Base-by-base conservation (phyloP, 2,888 invertebrate species). In the Hofmannophila pseudospretella region DNA sequence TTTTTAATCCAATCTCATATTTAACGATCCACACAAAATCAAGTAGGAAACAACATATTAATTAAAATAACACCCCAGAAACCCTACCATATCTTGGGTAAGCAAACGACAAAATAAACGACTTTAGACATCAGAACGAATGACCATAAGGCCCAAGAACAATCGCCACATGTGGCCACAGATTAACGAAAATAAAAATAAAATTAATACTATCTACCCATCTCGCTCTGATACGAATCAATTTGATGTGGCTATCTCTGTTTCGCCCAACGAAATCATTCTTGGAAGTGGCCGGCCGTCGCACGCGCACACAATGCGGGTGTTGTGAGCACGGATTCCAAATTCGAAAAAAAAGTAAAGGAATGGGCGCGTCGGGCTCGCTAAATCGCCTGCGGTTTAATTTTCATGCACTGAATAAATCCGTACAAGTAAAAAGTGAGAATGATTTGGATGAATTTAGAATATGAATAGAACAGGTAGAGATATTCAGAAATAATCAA, bases 61-160 rank as follows among this genome's bases (percentile, higher is more conserved):
- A 85, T 85, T 81, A 81, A 75, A 77, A 67, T 65, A 77, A 79
- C 80, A 76, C 73, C 67, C 68, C 55, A 56, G 60, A 70, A 74
- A 71, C 72, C 73, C 74, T 69, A 58, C 73, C 73, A 73, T 63
- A 55, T 54, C 55, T n/a, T 54, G 44, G n/a, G n/a, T n/a, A 47
- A 57, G 34, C 49, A 46, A n/a, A 11, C 34, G 11, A 34, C 23
- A 36, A 53, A 65, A 67, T 58, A 54, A 66, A 67, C 50, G 54
- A 64, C 43, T 36, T 43, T 47, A 42, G 40, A 54, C 62, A 65
- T 58, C 65, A 54, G 47, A 54, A 63, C 59, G 71, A 80, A 74
- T 84, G 85, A 82, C 85, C 85, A 72, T 81, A 84, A 78, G 84
- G 84, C 81, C 85, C 80, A 71, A 75, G 77, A 80, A 81, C 81